Conservation (phyloP, 2,888 invertebrate genomes). For the Cephalotes varians region DNA sequence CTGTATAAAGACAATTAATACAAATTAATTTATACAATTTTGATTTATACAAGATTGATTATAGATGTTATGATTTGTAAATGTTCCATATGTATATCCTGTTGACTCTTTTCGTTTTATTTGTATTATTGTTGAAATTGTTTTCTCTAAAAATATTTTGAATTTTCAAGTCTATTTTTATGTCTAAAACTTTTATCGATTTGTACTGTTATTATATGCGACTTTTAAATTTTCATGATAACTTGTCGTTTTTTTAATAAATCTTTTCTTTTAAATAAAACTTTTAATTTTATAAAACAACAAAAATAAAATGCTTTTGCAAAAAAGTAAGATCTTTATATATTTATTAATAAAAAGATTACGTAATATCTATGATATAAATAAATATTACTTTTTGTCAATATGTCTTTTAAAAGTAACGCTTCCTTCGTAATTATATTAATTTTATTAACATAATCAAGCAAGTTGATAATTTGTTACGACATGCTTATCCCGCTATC, state of each 20-base stretch:
- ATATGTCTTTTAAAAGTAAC: neutral
- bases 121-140: neutral
- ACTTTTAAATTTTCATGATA: neutral
- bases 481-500: neutral
- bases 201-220: neutral
- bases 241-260: no score
- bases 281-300: neutral
- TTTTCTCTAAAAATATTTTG: neutral
- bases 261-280: neutral
- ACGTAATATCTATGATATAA: neutral
- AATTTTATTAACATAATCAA: neutral
- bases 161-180: neutral
- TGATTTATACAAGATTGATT: no score
- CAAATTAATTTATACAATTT: neutral
- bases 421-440: neutral
- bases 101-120: neutral
- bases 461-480: neutral
- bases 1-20: neutral
- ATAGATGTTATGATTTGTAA: no score
- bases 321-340: constrained; percentile 3
- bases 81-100: neutral
- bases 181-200: neutral
- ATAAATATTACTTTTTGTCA: neutral
- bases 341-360: neutral
- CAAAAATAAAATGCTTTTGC: neutral